Conservation (phyloP, 1,140 invertebrate species). For the Drosophila tropicalis region DNA sequence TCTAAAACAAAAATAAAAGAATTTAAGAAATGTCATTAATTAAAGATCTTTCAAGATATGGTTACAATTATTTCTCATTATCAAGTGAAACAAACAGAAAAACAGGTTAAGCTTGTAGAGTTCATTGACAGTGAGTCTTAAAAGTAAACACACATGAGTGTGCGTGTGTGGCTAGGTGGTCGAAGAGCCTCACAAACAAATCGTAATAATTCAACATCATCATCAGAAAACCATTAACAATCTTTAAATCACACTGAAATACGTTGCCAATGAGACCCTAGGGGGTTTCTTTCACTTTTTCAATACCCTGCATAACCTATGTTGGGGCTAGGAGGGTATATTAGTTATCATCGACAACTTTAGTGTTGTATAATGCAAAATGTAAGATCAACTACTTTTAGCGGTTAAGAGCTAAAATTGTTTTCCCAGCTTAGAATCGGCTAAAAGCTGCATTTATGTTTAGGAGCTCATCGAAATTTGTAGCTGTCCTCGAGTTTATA, state of each 20-base stretch:
- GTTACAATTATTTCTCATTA: constrained; percentile 31
- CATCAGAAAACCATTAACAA: constrained; percentile 8
- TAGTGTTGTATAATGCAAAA: no score
- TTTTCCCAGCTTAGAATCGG: no score
- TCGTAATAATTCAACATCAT: not conserved
- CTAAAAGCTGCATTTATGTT: no score
- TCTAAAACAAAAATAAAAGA: constrained; percentile 47
- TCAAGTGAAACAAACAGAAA: constrained; percentile 9
- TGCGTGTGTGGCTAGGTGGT: constrained; percentile 42
- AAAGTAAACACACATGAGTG: constrained; percentile 25
- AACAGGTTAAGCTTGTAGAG: constrained; percentile 31
- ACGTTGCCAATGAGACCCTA: not conserved
- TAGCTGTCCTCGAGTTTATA: no score
- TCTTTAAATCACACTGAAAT: constrained; percentile 3
- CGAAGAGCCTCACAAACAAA: constrained; percentile 5
- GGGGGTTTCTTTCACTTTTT: constrained; percentile 7
- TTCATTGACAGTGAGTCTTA: constrained; percentile 19
- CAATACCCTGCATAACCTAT: not conserved
- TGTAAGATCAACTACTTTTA: no score
- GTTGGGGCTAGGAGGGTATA: not conserved
- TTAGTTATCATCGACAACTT: not conserved
- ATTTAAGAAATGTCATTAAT: not conserved
- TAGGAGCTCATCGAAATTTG: no score
- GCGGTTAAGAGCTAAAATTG: no score
- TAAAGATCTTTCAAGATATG: not conserved